phyloP scores from a whole-genome alignment of 2,888 invertebrate species.

The Stictocephala bisonia region DNA sequence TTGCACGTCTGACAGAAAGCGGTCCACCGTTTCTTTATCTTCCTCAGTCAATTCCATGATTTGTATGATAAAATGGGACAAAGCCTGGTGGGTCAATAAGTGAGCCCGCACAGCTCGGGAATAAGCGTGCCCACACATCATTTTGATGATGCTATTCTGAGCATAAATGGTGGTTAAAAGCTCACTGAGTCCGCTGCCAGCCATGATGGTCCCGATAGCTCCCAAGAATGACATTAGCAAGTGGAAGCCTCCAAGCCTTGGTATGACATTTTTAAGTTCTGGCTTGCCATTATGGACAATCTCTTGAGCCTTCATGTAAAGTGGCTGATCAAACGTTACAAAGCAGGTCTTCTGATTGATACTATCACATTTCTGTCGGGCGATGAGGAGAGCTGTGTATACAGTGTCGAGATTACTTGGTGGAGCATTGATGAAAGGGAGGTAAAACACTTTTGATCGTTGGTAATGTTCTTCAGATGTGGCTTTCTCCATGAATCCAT shows the following conservation, averaged over 20 bases:
- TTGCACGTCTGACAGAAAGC: too few species aligned
- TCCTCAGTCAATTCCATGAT: neutral
- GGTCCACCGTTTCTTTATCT: neutral
- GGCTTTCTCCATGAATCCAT: conserved; percentile 33
- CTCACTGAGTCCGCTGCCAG: conserved; percentile 63
- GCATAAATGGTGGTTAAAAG: conserved; percentile 59
- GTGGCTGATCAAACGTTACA: conserved; percentile 62
- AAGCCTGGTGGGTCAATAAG: conserved; percentile 45
- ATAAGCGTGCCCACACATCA: conserved; percentile 61
- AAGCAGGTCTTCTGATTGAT: conserved; percentile 55
- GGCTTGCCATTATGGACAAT: conserved; percentile 56
- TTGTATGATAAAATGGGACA: neutral
- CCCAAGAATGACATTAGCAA: conserved; percentile 62
- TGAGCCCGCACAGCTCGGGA: conserved; percentile 59
- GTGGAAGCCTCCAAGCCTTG: conserved; percentile 62
- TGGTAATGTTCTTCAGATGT: conserved; percentile 16
- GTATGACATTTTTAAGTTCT: conserved; percentile 48
- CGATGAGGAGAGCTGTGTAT: conserved; percentile 58
- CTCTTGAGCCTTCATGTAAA: conserved; percentile 61
- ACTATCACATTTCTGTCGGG: conserved; percentile 52
- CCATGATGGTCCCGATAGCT: conserved; percentile 62
- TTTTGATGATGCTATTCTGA: conserved; percentile 58
- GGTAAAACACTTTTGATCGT: neutral
- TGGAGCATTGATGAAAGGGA: conserved; percentile 60
- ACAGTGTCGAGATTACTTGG: conserved; percentile 61